Percentiles rank a stretch among this genome's conserved stretches.
Evolutionary conservation across 2,888 invertebrate genomes (phyloP).

Genomic region (Campoplex capitator): DNA sequence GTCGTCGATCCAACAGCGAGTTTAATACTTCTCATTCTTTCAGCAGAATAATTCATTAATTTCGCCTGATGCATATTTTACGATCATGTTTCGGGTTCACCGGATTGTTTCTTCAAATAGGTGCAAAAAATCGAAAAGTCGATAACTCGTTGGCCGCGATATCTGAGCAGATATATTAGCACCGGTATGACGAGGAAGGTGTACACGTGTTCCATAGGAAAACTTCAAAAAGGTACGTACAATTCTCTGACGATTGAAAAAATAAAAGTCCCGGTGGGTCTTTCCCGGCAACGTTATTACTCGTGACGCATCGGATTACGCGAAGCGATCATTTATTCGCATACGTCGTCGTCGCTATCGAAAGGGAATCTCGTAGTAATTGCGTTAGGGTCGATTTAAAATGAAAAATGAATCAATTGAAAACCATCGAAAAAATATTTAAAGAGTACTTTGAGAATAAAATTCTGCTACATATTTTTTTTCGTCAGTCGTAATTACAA

Average conservation of each 20-base stretch:
- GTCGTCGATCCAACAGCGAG: too few species aligned
- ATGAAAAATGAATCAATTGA: too few species aligned
- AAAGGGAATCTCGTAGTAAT: constrained; percentile 1
- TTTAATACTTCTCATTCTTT: too few species aligned
- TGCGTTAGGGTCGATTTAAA: not conserved
- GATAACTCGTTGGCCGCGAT: not conserved
- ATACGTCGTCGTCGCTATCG: not conserved
- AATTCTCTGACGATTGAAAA: not conserved
- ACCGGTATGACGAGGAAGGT: not conserved
- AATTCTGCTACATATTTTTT: too few species aligned
- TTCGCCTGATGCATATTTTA: too few species aligned
- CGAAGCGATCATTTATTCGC: not conserved
- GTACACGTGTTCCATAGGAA: not conserved
- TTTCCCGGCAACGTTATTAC: not conserved
- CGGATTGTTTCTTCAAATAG: too few species aligned
- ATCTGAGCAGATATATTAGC: not conserved
- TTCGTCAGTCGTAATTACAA: too few species aligned
- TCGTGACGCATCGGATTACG: constrained; percentile 6
- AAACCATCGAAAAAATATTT: too few species aligned
- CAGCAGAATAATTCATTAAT: too few species aligned
- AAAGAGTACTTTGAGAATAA: too few species aligned
- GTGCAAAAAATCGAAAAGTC: too few species aligned
- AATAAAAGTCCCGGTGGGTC: not conserved
- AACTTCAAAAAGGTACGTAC: not conserved
- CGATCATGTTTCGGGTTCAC: too few species aligned